Evolutionary conservation across 2,888 invertebrate species (phyloP).

Genomic region (Hirtodrosophila confusa): DNA sequence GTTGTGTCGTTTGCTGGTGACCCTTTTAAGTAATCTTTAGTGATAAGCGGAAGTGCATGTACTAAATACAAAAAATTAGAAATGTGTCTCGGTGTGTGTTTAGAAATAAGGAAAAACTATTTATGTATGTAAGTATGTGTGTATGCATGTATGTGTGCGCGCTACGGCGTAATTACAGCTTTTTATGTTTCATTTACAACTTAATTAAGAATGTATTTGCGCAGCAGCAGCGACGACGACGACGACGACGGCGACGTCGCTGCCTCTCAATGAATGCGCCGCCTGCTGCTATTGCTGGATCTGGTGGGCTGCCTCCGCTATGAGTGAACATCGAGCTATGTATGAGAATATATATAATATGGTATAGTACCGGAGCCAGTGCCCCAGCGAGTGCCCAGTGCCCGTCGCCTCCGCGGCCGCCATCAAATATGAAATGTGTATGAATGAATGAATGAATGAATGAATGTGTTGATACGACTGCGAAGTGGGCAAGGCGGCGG

Average conservation of each 20-base stretch:
- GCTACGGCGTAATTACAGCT: conserved; percentile 70
- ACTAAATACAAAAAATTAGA: conserved; percentile 65
- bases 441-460: conserved; percentile 43
- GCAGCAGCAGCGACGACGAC: conserved; percentile 50
- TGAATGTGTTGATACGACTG: conserved; percentile 33
- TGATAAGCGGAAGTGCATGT: conserved; percentile 75
- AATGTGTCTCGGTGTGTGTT: conserved; percentile 36
- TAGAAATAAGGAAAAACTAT: conserved; percentile 49
- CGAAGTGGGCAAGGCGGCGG: conserved; percentile 9
- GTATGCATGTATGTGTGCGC: conserved; percentile 4
- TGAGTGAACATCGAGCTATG: too few species aligned
- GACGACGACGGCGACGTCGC: conserved; percentile 9
- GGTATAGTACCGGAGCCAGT: conserved; percentile 16
- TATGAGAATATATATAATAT: conserved; percentile 1
- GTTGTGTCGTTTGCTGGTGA: conserved; percentile 51
- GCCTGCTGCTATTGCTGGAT: conserved; percentile 14
- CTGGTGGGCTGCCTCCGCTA: neutral
- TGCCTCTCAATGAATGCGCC: conserved; percentile 50
- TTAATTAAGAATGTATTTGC: conserved; percentile 75
- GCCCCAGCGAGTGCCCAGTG: conserved; percentile 18
- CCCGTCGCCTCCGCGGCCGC: conserved; percentile 13
- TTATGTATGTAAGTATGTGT: conserved; percentile 30
- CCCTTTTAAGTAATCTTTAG: conserved; percentile 68
- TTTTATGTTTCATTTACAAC: conserved; percentile 75
- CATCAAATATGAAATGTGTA: conserved; percentile 50